A percentile compares a stretch with the other conserved stretches of the same genome.
These are phyloP conservation scores for Eupithecia subfuscata DNA, from an alignment of 2,888 invertebrate species.

Conservation along the genomic window DNA sequence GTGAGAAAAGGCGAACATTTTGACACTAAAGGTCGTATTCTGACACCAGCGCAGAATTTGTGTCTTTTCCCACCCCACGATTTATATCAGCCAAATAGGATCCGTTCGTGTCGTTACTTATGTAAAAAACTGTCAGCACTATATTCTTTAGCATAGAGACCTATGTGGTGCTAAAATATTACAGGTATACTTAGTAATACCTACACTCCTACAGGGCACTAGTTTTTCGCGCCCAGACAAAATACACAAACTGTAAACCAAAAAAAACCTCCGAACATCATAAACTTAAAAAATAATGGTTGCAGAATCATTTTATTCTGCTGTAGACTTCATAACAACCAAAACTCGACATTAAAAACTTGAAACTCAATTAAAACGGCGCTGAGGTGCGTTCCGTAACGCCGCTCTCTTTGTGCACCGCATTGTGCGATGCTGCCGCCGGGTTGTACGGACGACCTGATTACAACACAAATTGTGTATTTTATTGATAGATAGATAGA, in stretches of 20 bases:
- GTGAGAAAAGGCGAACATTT: no score
- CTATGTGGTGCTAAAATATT: no score
- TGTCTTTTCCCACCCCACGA: no score
- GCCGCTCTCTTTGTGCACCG: conserved; percentile 45
- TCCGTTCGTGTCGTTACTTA: no score
- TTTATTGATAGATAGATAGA: no score
- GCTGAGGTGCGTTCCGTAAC: conserved; percentile 53
- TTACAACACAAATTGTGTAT: not conserved
- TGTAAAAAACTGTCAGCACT: no score
- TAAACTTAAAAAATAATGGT: conserved; percentile 21
- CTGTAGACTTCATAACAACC: conserved; percentile 34
- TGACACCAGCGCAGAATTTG: no score
- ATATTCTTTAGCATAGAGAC: no score
- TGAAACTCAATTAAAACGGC: conserved; percentile 64
- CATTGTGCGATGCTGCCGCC: conserved; percentile 27
- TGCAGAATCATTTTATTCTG: conserved; percentile 19
- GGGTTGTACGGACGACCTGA: conserved; percentile 27
- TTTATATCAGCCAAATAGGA: no score
- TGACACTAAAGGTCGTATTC: no score
- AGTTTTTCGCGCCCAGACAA: not conserved
- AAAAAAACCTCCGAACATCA: conserved; percentile 5
- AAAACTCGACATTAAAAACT: conserved; percentile 43
- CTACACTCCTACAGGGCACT: no score
- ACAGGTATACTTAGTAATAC: no score
- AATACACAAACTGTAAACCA: not conserved